Conservation (phyloP, 1,140 invertebrate species). For the Thalassaphorura encarpata region DNA sequence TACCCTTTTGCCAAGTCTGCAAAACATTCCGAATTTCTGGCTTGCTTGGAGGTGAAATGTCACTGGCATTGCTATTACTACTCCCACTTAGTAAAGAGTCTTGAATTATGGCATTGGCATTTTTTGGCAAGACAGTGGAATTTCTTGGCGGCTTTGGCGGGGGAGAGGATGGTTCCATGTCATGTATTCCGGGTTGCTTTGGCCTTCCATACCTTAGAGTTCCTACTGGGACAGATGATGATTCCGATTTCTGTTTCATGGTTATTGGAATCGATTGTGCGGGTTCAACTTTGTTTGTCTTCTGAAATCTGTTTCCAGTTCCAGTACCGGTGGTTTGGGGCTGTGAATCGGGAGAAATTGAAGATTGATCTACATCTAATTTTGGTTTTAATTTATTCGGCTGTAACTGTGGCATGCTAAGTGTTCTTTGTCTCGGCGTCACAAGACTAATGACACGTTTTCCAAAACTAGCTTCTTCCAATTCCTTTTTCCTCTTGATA, state of each 20-base stretch:
- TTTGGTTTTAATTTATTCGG: conserved; percentile 34
- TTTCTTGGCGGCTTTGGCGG: conserved; percentile 65
- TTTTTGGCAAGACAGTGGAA: conserved; percentile 37
- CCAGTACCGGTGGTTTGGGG: conserved; percentile 16
- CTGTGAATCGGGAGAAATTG: conserved; percentile 8
- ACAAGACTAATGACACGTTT: conserved; percentile 29
- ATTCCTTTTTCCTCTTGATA: conserved; percentile 3
- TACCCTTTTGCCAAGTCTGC: conserved; percentile 62
- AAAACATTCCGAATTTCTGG: conserved; percentile 60
- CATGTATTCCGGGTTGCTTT: too few relatives aligned
- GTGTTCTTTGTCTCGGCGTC: conserved; percentile 47
- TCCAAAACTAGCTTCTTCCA: conserved; percentile 31
- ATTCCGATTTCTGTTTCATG: conserved; percentile 39
- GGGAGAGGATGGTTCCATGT: too few relatives aligned
- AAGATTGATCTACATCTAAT: conserved; percentile 23
- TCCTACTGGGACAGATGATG: too few relatives aligned
- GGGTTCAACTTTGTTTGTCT: too few relatives aligned
- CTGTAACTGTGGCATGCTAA: conserved; percentile 66
- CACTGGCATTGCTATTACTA: conserved; percentile 38
- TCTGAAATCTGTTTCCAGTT: too few relatives aligned
- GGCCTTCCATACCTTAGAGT: too few relatives aligned
- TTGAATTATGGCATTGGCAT: not conserved
- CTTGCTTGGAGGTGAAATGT: conserved; percentile 47
- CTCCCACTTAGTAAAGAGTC: conserved; percentile 34
- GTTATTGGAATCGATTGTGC: conserved; percentile 10